These are phyloP conservation scores for Copsychus sechellarum DNA, from an alignment of 2,113 vertebrate species.

Conservation along the genomic window DNA sequence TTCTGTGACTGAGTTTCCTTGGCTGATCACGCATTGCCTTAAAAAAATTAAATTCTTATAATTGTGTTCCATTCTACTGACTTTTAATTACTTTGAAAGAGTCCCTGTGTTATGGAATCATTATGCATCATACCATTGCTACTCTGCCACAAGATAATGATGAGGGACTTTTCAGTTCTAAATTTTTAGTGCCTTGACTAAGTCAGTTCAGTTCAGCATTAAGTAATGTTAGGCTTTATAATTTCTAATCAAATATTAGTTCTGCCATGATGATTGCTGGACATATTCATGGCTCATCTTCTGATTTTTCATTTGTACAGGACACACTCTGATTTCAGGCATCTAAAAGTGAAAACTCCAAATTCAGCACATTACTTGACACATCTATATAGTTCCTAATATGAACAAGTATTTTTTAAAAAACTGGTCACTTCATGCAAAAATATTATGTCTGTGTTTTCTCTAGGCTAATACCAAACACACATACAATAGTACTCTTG, in stretches of 20 bases:
- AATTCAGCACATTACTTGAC: not conserved
- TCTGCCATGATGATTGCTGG: not conserved
- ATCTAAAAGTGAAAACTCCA: not conserved
- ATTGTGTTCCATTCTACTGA: conserved; percentile 44
- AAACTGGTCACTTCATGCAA: not conserved
- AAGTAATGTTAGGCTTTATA: conserved; percentile 5
- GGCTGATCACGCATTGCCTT: not conserved
- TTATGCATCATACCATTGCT: not conserved
- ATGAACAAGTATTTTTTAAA: not conserved
- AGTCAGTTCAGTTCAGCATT: not conserved
- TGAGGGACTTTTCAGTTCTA: conserved; percentile 3
- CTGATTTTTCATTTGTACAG: not conserved
- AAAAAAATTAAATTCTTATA: conserved; percentile 13
- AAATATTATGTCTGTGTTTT: not conserved
- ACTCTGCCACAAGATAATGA: not conserved
- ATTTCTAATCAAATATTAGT: conserved; percentile 2
- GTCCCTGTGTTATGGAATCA: conserved; percentile 3
- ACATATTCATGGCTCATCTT: not conserved
- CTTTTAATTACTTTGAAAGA: conserved; percentile 46
- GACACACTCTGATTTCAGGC: not conserved
- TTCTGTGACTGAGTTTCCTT: conserved; percentile 1
- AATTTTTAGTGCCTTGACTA: conserved; percentile 16
- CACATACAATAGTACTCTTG: not conserved
- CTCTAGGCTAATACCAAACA: not conserved
- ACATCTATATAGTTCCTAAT: not conserved